These are phyloP conservation scores for Thereva nobilitata DNA, from an alignment of 2,888 invertebrate species.

Conservation along the genomic window DNA sequence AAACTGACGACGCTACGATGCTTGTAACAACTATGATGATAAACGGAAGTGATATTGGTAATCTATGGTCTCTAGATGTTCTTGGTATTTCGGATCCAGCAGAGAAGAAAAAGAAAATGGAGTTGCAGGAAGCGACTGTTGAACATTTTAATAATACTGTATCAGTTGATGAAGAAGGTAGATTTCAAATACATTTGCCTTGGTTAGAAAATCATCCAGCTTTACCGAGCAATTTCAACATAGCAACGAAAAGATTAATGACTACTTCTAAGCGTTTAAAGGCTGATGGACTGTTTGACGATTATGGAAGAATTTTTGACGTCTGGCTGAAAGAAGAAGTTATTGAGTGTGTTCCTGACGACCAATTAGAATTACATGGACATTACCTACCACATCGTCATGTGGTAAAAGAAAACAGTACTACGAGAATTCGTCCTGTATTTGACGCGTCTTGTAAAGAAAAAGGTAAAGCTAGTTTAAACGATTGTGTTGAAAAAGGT, in stretches of 20 bases:
- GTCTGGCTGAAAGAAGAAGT: no score
- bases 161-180: slow-evolving; percentile 20
- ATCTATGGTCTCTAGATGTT: slow-evolving; percentile 15
- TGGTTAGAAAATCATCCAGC: slow-evolving; percentile 27
- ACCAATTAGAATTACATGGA: no score
- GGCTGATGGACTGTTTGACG: no score
- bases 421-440: no score
- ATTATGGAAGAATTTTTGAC: no score
- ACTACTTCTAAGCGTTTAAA: not conserved
- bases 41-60: slow-evolving; percentile 3
- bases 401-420: no score
- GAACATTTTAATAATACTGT: slow-evolving; percentile 30
- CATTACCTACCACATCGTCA: no score
- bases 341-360: no score
- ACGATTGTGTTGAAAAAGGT: no score
- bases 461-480: no score
- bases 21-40: not conserved
- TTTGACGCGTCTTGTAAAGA: no score
- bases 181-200: slow-evolving; percentile 33
- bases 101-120: slow-evolving; percentile 6
- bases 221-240: slow-evolving; percentile 17
- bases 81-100: slow-evolving; percentile 8
- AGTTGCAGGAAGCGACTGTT: no score
- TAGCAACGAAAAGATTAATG: slow-evolving; percentile 25
- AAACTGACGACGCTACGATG: not conserved